A percentile compares a stretch with the other conserved stretches of the same genome.
Evolutionary conservation across 2,888 invertebrate species (phyloP).

Genomic region (Volucella inanis): DNA sequence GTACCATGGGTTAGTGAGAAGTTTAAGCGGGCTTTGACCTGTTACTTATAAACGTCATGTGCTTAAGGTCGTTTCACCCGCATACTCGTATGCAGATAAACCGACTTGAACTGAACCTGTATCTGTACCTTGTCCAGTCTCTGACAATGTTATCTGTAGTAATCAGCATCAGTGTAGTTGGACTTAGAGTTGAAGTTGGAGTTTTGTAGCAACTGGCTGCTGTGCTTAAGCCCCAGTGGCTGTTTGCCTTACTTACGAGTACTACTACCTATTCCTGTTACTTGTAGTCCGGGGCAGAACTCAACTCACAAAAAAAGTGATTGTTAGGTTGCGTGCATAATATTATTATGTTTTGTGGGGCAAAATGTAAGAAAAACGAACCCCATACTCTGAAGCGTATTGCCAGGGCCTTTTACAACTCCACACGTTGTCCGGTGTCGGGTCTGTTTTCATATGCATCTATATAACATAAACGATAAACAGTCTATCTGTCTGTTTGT

Average conservation of each 20-base stretch:
- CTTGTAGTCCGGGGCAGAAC: slow-evolving; percentile 36
- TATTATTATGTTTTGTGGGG: slow-evolving; percentile 69
- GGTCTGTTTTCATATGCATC: too few relatives aligned
- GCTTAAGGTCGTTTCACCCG: slow-evolving; percentile 80
- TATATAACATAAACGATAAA: not conserved
- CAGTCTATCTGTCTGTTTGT: slow-evolving; percentile 7
- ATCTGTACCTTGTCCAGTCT: slow-evolving; percentile 24
- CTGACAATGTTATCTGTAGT: slow-evolving; percentile 61
- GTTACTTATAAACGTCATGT: slow-evolving; percentile 76
- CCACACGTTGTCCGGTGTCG: slow-evolving; percentile 16
- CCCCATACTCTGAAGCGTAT: slow-evolving; percentile 37
- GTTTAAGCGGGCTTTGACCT: not conserved
- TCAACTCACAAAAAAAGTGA: slow-evolving; percentile 57
- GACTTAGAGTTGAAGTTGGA: slow-evolving; percentile 3
- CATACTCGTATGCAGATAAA: slow-evolving; percentile 28
- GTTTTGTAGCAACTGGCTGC: slow-evolving; percentile 29
- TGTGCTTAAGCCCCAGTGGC: slow-evolving; percentile 37
- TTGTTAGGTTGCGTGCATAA: slow-evolving; percentile 74
- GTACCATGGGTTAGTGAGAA: too few relatives aligned
- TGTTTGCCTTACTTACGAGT: slow-evolving; percentile 44
- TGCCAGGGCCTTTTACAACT: slow-evolving; percentile 52
- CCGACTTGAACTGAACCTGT: slow-evolving; percentile 6
- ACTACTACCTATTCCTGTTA: slow-evolving; percentile 29
- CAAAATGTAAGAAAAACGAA: slow-evolving; percentile 1
- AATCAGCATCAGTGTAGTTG: slow-evolving; percentile 50